Base-by-base conservation (phyloP, 2,113 vertebrate genomes). In the Psittacula cyanocephala region DNA sequence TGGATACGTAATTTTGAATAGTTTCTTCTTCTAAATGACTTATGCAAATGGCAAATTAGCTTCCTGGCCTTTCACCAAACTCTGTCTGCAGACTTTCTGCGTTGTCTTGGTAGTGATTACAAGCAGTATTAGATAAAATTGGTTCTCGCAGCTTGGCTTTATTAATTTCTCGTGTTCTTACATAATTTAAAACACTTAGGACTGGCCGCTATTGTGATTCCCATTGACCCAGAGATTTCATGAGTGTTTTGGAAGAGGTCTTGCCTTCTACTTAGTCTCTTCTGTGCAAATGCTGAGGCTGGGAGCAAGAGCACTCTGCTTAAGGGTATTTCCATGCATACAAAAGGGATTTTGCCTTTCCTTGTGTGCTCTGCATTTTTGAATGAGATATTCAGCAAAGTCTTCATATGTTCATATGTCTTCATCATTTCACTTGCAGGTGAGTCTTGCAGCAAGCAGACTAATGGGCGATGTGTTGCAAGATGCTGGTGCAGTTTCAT, bases 21-120 rank as follows among this genome's bases (percentile, higher is more conserved):
- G 94, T 95, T 94, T 91, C 92, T 93, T 94, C 88, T 92, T 88
- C 81, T 80, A 95, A 96, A 85, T 81, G 76, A 91, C 81, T 95
- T 94, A 96, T 87, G 89, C 87, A 97, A 96, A 96, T 93, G 79
- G 69, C 5, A 96, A 92, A 96, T 96, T 95, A 93, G 78, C 93
- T 96, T 78, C 37, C 72, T 94, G 93, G 79, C 90, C 88, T 96
- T 93, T 65, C 86, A 95, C 97, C 81, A 95, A 62, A 90, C 68
- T 69, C 52, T 75, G 33, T 67, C 79, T 90, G 65, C 55, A 19
- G 75, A 92, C 47, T 88, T 95, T 68, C 47, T 60, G 46, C 2
- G 5, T 86, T 88, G 59, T 93, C 82, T 68, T 86, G 39, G 39
- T 88, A 70, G 76, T 33, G 79, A 96, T 94, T 92, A 93, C 55